A percentile compares a stretch with the other conserved stretches of the same genome.
Evolutionary conservation across 2,113 vertebrate species (phyloP).

Genomic region (Chaetura pelagica): DNA sequence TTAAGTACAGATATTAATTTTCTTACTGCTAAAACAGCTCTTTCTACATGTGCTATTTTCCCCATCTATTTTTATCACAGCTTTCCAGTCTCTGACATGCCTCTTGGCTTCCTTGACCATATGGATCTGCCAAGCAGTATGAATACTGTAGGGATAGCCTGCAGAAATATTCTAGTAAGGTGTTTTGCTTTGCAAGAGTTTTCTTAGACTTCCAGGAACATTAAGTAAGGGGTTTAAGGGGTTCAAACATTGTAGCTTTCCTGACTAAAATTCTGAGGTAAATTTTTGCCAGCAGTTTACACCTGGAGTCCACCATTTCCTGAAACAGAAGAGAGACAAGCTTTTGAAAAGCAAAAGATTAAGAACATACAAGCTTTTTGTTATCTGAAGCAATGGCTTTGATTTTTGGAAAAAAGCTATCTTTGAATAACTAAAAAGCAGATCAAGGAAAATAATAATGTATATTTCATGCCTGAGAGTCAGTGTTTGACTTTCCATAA

Average conservation of each 20-base stretch:
- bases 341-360: neutral
- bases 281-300: neutral
- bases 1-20: neutral
- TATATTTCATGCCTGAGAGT: neutral
- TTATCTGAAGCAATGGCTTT: neutral
- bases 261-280: neutral
- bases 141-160: constrained; percentile 17
- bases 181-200: neutral
- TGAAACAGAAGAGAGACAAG: neutral
- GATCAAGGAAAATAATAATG: neutral
- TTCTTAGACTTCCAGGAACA: neutral
- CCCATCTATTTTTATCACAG: neutral
- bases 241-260: neutral
- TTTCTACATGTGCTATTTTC: neutral
- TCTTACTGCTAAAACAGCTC: neutral
- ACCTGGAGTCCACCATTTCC: neutral
- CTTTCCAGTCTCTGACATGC: neutral
- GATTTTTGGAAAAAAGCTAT: neutral
- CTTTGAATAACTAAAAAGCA: neutral
- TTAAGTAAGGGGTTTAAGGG: neutral
- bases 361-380: neutral
- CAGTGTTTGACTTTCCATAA: neutral
- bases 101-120: constrained; percentile 16
- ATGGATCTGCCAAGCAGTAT: constrained; percentile 7
- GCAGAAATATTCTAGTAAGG: constrained; percentile 25